Evolutionary conservation across 2,888 invertebrate species (phyloP).

Genomic region (Acanthosepion pharaonis): DNA sequence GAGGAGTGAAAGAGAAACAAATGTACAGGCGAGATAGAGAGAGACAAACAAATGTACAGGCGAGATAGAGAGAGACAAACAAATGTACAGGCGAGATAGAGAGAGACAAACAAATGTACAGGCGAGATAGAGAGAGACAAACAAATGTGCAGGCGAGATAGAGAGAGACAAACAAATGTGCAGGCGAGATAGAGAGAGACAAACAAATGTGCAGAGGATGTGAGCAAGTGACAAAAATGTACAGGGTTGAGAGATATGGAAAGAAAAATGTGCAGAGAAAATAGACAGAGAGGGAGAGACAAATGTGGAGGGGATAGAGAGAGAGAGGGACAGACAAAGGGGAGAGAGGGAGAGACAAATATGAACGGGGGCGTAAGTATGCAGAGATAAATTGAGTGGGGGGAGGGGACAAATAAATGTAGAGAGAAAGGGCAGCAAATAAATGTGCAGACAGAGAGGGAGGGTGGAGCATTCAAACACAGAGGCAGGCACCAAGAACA

Average conservation of each 20-base stretch:
- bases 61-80: background rate
- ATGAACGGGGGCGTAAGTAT: background rate
- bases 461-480: too few species aligned
- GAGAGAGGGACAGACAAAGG: background rate
- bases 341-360: background rate
- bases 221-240: background rate
- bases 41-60: background rate
- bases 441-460: too few species aligned
- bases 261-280: fast-evolving
- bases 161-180: background rate
- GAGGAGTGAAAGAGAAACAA: too few species aligned
- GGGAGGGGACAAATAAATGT: background rate
- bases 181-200: background rate
- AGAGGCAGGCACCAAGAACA: too few species aligned
- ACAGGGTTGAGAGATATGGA: too few species aligned
- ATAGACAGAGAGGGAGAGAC: background rate
- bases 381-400: too few species aligned
- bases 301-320: background rate
- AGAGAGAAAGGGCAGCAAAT: background rate
- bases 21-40: background rate
- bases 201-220: too few species aligned
- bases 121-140: background rate
- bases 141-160: background rate
- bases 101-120: too few species aligned
- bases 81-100: background rate